Base-by-base conservation (phyloP, 2,797 vertebrate genomes). In the Cuniculus paca region DNA sequence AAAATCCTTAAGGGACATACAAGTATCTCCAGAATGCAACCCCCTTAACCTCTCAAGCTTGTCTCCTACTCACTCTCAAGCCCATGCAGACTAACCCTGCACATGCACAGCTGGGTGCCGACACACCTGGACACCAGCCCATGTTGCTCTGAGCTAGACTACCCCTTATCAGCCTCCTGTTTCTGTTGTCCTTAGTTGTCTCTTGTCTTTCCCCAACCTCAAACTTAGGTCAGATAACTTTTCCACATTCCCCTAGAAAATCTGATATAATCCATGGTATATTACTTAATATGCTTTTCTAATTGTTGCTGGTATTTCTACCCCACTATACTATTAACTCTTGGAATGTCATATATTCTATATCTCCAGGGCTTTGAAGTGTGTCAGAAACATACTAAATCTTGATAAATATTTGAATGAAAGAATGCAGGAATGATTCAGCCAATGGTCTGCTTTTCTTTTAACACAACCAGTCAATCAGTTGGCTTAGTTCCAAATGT, bases 351-450 rank as follows among this genome's bases (percentile, higher is more conserved):
- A 81, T 80, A 50, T 14, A 20, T 36, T 65, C 74, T 78, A 14
- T 42, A 45, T n/a, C 68, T 28, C 52, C 4, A 60, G 61, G 16
- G 6, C 28, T 52, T 80, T 75, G 54, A 84, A 56, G 8, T 50
- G 13, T 78, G 42, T 28, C 60, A 60, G 26, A 45, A 50, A 19
- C n/a, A 72, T 26, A 42, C 1, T 54, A 48, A 74, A 42, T 61
- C 77, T 58, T 42, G 70, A 85, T 42, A 45, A 70, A 11, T 68
- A 93, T n/a, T 90, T 94, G 54, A 88, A 80, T 74, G 58, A 84
- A 83, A 74, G 42, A 72, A 72, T 34, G 19, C 6, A 68, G 4
- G 45, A n/a, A 36, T 89, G 36, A 34, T 13, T 74, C 0, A 75
- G 20, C 65, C 56, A 19, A 17, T 54, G 79, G 10, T n/a, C 19